Evolutionary conservation across 2,797 vertebrate species (phyloP).

Genomic region (Apogon hyalosoma): DNA sequence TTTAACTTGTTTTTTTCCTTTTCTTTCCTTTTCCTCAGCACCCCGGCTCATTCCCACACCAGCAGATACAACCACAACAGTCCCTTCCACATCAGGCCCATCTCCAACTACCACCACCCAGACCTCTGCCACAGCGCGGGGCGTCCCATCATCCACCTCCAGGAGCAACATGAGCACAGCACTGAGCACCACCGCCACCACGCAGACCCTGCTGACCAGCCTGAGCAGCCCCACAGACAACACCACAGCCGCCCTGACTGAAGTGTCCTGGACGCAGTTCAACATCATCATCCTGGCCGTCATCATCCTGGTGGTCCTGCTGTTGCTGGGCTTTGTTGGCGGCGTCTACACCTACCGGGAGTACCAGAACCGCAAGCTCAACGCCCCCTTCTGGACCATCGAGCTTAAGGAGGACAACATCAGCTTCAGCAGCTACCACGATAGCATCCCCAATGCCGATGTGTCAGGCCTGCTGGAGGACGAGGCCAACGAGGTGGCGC

Average conservation of each 20-base stretch:
- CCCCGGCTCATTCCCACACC: slow-evolving; percentile 47
- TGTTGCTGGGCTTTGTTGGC: slow-evolving; percentile 95
- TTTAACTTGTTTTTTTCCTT: not conserved
- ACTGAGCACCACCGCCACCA: slow-evolving; percentile 80
- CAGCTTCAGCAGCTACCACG: slow-evolving; percentile 99
- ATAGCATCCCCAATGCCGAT: slow-evolving; percentile 97
- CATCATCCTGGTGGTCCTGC: slow-evolving; percentile 94
- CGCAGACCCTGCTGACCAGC: slow-evolving; percentile 79
- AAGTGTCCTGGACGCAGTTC: slow-evolving; percentile 98
- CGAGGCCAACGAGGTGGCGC: slow-evolving; percentile 90
- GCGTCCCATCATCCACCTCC: slow-evolving; percentile 64
- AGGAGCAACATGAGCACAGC: slow-evolving; percentile 67
- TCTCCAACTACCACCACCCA: slow-evolving; percentile 67
- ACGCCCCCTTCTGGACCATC: slow-evolving; percentile 99
- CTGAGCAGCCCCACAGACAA: slow-evolving; percentile 87
- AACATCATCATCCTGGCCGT: slow-evolving; percentile 96
- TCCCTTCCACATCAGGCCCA: slow-evolving; percentile 56
- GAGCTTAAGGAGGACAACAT: slow-evolving; percentile 99
- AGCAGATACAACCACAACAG: slow-evolving; percentile 33
- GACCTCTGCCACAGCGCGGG: slow-evolving; percentile 51
- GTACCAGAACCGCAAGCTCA: slow-evolving; percentile 97
- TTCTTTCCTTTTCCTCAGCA: slow-evolving; percentile 56
- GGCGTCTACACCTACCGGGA: slow-evolving; percentile 95
- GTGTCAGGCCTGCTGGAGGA: slow-evolving; percentile 95
- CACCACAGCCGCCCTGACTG: slow-evolving; percentile 88